Base-by-base conservation (phyloP, 2,113 vertebrate genomes). In the Pterocles burchelli region DNA sequence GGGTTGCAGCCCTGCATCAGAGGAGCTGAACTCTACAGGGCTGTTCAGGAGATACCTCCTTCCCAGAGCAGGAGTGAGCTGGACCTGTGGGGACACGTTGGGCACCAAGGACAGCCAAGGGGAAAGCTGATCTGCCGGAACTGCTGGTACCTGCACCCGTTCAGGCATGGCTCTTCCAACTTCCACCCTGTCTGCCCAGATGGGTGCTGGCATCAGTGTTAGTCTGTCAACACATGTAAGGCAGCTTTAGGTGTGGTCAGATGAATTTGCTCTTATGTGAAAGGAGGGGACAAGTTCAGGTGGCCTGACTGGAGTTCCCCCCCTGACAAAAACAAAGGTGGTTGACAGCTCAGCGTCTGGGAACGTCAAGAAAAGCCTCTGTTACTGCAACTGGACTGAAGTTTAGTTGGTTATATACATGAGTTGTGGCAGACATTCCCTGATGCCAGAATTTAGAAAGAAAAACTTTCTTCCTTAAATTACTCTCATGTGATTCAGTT, bases 31-130 rank as follows among this genome's bases (percentile, higher is more conserved):
- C 43, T 81, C 33, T 25, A 41, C 34, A n/a, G n/a, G 21, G n/a
- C 0, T 2, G 20, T 38, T 82, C n/a, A 38, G 86, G 31, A 82
- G 82, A 67, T 16, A 24, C 5, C 33, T 29, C 8, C 33, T 62
- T 85, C 20, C 61, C 2, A 0, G 36, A 49, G 48, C 2, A 1
- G 46, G 87, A 85, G 19, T n/a, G 22, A 74, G 61, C 66, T 62
- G 88, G 24, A 33, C 28, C n/a, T 67, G 62, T 29, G 26, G 31
- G 24, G 36, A 79, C n/a, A 13, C 2, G 6, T 54, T 67, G 36
- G 24, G 17, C 8, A 8, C 57, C 1, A 2, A 58, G 43, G 43
- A 49, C 51, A 52, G 26, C 24, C 17, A 24, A 22, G 0, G 0
- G 48, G 63, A 77, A 46, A 78, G 29, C 11, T 4, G 26, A 33